Evolutionary conservation across 2,888 invertebrate species (phyloP), one percentile per base, ranked within the genome.

Genomic region (Lycocerus yunnanus): DNA sequence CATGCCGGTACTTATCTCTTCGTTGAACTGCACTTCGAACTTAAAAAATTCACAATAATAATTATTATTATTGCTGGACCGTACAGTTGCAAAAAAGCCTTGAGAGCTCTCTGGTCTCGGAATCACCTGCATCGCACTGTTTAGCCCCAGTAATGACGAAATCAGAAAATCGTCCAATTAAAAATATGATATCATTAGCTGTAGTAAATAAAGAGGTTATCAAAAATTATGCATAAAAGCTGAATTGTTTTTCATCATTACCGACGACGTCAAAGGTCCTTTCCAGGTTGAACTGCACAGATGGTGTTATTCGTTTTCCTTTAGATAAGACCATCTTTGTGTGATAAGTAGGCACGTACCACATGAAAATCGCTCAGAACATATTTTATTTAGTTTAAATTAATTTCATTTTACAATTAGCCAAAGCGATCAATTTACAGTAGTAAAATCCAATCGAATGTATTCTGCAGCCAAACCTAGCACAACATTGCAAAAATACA

Each of bases 401-500:
- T 27, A n/a, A 43, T n/a, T 43, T 43, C 43, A 43, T 43, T 5
- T 43, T 13, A 43, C 43, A 43, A 43, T 5, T 43, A 43, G n/a
- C 43, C n/a, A n/a, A 43, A 43, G 5, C 4, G 6, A 43, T 6
- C n/a, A 43, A 43, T 43, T 43, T 43, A 43, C 43, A n/a, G 43
- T 6, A 43, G 43, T 43, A 43, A 43, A 43, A 43, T 43, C 43
- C 43, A 43, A 43, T 43, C 43, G 43, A 6, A 43, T 43, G n/a
- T 43, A 43, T 43, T 8, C 43, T 43, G 43, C 43, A n/a, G n/a
- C 43, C 43, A 43, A 43, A 43, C 43, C 43, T 43, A 43, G 43
- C 43, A 43, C 43, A 43, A 43, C 43, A 43, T 43, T 43, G 43
- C 43, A 43, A 73, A 70, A 69, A 69, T 67, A 20, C 58, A 16